phyloP scores from a whole-genome alignment of 2,113 vertebrate species.

The Hemiprocne comata region DNA sequence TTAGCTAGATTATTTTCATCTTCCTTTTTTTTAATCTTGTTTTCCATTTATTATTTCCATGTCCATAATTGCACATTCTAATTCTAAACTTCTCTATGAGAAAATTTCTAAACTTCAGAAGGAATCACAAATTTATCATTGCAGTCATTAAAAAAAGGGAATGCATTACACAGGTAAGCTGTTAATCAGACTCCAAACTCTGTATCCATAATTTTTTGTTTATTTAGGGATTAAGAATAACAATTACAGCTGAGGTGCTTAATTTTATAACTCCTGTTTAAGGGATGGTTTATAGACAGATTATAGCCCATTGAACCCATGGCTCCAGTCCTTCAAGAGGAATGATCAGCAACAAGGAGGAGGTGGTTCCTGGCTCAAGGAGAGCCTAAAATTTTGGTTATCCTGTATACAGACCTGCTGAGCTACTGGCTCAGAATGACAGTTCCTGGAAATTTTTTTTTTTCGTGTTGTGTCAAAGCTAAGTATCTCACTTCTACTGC shows the following conservation, averaged over 20 bases:
- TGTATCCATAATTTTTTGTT: background rate
- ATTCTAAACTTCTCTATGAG: background rate
- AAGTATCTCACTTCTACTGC: background rate
- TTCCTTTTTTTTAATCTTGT: accelerated
- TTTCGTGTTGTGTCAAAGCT: background rate
- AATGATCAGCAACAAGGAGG: background rate
- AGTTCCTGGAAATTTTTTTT: background rate
- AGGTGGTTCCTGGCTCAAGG: too few relatives aligned
- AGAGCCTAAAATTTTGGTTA: background rate
- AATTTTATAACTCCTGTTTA: background rate
- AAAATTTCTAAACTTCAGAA: background rate
- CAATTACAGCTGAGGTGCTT: background rate
- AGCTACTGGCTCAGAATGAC: background rate
- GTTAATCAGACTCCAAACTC: background rate
- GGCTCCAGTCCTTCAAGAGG: background rate
- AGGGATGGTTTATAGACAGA: background rate
- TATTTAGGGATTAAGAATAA: background rate
- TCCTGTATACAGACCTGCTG: background rate
- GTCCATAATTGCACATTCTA: background rate
- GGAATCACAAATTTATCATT: background rate
- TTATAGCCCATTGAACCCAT: background rate
- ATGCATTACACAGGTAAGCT: background rate
- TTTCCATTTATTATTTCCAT: background rate
- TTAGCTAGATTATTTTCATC: too few relatives aligned
- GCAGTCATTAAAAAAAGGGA: background rate